Evolutionary conservation across 2,113 vertebrate species (phyloP).

Genomic region (Psephotus haematonotus): DNA sequence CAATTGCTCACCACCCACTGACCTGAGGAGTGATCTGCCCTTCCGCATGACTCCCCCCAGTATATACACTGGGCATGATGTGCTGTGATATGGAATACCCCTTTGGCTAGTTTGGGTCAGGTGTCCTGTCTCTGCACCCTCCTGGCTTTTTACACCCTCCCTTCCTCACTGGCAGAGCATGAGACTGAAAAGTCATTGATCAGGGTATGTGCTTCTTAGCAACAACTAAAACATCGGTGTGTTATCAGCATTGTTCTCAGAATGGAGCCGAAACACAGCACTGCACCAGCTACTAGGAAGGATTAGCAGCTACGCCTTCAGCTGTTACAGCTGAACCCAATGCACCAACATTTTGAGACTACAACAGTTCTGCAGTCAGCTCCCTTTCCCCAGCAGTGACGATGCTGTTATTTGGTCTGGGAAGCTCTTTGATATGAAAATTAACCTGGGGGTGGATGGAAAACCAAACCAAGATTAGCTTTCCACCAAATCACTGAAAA

Average conservation of each 20-base stretch:
- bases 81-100: not conserved
- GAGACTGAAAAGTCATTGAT: too few species aligned
- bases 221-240: not conserved
- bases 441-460: not conserved
- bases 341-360: not conserved
- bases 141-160: too few species aligned
- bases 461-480: not conserved
- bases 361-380: not conserved
- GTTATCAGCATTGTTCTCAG: not conserved
- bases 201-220: not conserved
- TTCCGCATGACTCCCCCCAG: not conserved
- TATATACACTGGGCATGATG: not conserved
- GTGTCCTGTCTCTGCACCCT: not conserved
- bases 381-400: fast-evolving
- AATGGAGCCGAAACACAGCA: not conserved
- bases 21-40: not conserved
- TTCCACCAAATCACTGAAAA: not conserved
- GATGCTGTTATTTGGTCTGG: not conserved
- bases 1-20: not conserved
- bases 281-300: not conserved
- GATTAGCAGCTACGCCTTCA: not conserved
- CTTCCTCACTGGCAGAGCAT: too few species aligned
- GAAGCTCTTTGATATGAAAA: not conserved
- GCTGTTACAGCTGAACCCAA: not conserved
- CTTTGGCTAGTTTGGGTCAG: not conserved